A percentile compares a stretch with the other conserved stretches of the same genome.
phyloP scores from a whole-genome alignment of 2,797 vertebrate species.

The Poecilia wingei region DNA sequence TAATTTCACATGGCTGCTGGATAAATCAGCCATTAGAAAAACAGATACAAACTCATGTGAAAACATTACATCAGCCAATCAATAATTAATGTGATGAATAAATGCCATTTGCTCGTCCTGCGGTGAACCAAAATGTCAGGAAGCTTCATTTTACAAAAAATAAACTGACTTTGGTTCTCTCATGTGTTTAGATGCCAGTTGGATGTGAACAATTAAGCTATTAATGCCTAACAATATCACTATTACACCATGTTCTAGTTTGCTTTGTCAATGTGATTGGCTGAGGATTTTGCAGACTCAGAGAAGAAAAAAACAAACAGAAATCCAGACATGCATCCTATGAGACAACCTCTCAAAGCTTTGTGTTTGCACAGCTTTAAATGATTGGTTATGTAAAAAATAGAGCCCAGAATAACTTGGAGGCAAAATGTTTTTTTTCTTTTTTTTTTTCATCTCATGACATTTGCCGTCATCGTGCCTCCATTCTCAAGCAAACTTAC shows the following conservation, averaged over 20 bases:
- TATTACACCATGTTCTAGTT: constrained; percentile 2
- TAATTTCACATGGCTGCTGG: background rate
- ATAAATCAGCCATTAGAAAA: background rate
- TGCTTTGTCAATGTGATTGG: constrained; percentile 13
- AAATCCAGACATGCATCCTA: constrained; percentile 58
- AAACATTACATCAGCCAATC: background rate
- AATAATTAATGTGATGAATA: constrained; percentile 19
- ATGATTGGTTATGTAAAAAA: constrained; percentile 64
- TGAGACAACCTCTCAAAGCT: constrained; percentile 51
- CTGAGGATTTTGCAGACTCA: constrained; percentile 39
- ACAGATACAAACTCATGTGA: background rate
- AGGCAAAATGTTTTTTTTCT: constrained; percentile 23
- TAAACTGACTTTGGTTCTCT: constrained; percentile 6
- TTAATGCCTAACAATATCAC: constrained; percentile 5
- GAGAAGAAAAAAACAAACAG: constrained; percentile 40
- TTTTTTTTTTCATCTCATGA: constrained; percentile 7
- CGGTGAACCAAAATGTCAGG: background rate
- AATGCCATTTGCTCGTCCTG: constrained; percentile 18
- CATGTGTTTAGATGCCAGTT: constrained; percentile 36
- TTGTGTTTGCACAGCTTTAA: constrained; percentile 58
- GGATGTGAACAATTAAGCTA: constrained; percentile 46
- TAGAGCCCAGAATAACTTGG: constrained; percentile 50
- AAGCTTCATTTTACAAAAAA: background rate
- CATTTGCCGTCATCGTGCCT: constrained; percentile 38
- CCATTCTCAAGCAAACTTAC: constrained; percentile 57